These are phyloP conservation scores for Vicugna pacos DNA, from an alignment of 2,113 vertebrate species.

Conservation along the genomic window DNA sequence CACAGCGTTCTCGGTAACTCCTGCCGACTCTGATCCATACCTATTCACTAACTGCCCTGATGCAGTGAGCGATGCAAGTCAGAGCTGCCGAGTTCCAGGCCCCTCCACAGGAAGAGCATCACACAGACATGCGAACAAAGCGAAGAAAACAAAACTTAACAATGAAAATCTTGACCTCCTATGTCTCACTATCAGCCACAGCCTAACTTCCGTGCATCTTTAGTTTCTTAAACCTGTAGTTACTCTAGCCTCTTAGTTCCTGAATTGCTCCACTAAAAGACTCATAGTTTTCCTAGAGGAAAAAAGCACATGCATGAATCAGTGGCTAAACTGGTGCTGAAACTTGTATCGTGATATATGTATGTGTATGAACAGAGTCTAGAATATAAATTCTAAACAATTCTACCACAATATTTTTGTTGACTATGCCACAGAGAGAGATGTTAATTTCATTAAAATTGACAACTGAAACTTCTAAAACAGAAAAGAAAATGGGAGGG, in stretches of 20 bases:
- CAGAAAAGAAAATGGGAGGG: not conserved
- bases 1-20: not conserved
- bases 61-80: rapidly evolving
- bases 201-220: not conserved
- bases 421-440: not conserved
- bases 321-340: not conserved
- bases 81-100: not conserved
- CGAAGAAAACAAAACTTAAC: not conserved
- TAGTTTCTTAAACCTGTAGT: not conserved
- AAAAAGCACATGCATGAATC: not conserved
- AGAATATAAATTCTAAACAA: not conserved
- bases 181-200: not conserved
- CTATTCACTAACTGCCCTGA: not conserved
- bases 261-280: not conserved
- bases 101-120: not conserved
- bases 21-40: not conserved
- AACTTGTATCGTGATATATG: not conserved
- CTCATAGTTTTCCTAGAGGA: not conserved
- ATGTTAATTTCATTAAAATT: conserved; percentile 8
- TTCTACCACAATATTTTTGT: not conserved
- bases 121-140: not conserved
- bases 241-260: not conserved
- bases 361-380: not conserved
- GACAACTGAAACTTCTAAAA: not conserved
- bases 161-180: not conserved